phyloP scores from a whole-genome alignment of 1,140 invertebrate genomes.

The Bombus superbus region DNA sequence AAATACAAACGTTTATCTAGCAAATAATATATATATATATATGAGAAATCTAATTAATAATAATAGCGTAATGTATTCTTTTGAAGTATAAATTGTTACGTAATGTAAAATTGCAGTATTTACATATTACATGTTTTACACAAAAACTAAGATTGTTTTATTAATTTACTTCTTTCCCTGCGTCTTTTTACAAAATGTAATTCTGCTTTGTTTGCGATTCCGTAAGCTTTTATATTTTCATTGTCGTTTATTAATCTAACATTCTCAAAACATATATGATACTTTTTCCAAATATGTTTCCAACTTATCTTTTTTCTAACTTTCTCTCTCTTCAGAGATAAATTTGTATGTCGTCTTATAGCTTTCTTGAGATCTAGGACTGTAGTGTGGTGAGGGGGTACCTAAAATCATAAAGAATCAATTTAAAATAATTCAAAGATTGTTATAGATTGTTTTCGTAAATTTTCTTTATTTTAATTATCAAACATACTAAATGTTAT shows the following conservation, averaged over 20 bases:
- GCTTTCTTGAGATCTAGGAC: slow-evolving; percentile 79
- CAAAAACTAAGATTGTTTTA: background rate
- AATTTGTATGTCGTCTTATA: slow-evolving; percentile 75
- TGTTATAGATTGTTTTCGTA: background rate
- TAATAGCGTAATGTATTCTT: background rate
- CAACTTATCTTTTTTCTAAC: slow-evolving; percentile 79
- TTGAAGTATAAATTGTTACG: slow-evolving; percentile 5
- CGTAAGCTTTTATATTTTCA: slow-evolving; percentile 78
- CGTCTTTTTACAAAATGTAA: slow-evolving; percentile 73
- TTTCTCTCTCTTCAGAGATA: slow-evolving; percentile 75
- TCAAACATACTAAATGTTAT: background rate
- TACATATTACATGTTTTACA: background rate
- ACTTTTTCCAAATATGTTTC: slow-evolving; percentile 80
- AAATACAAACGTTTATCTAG: background rate
- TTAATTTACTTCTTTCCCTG: slow-evolving; percentile 74
- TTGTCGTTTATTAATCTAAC: slow-evolving; percentile 69
- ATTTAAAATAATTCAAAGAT: background rate
- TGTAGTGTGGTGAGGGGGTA: slow-evolving; percentile 76
- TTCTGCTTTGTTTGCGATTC: slow-evolving; percentile 74
- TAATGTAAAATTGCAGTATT: slow-evolving; percentile 7
- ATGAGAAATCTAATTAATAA: too few relatives aligned
- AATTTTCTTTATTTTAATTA: background rate
- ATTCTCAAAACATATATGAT: slow-evolving; percentile 72
- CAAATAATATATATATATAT: background rate
- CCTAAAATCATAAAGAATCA: slow-evolving; percentile 65